Base-by-base conservation (phyloP, 2,797 vertebrate species). In the Poecilia gillii region DNA sequence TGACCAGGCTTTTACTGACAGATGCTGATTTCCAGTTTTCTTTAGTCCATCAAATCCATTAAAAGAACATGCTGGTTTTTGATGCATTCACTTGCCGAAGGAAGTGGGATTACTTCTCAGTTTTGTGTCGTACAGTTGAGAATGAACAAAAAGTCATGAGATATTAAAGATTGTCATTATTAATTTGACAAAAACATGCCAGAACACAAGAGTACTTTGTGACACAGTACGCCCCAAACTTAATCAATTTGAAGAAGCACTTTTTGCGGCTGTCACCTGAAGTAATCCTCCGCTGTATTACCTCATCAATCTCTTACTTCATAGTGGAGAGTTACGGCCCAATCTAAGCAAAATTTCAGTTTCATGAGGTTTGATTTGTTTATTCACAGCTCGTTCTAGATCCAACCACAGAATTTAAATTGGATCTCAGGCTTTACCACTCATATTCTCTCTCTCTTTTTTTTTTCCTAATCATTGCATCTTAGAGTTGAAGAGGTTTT, bases 291-390 rank as follows among this genome's bases (percentile, higher is more conserved):
- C 4, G 4, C 51, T n/a, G 23, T 41, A 68, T 68, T 25, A 68
- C 36, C 36, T 68, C 64, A 57, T 74, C 55, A 55, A 74, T 16
- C 36, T 57, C 36, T 74, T 39, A 57, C 36, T 28, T 57, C 41
- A 36, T 57, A 4, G 36, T 23, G 25, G 73, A 28, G 39, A 74
- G 14, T 74, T 57, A 57, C 9, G 51, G 25, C 23, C 6, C 51
- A 57, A 57, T 57, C 51, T 74, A 41, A n/a, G 25, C 36, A 74
- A 18, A 8, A 51, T 74, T 57, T 28, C 36, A 57, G 16, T 57
- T 74, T 41, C n/a, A 28, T 41, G 36, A 41, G 6, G 13, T 57
- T 74, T 28, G 8, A 73, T 73, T 73, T 73, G 72, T 73, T 73
- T 73, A 33, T 51, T 39, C 51, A 43, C 23, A 41, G 49, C 13